Evolutionary conservation across 2,888 invertebrate genomes (phyloP).

Genomic region (Acanthosepion lycidas): DNA sequence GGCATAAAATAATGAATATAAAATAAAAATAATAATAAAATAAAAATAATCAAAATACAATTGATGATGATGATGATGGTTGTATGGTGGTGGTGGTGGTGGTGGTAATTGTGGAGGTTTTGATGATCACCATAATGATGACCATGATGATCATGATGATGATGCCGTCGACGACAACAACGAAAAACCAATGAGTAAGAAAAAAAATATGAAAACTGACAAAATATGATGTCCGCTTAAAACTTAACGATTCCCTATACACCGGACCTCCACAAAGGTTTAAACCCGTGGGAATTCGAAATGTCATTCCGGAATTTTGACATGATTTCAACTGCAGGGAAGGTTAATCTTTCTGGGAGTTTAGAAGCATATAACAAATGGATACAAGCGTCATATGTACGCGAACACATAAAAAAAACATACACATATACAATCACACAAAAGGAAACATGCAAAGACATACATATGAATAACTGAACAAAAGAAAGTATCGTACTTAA

Average conservation of each 20-base stretch:
- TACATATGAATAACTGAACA: no score
- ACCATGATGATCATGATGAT: background rate
- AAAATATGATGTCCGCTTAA: slow-evolving; percentile 33
- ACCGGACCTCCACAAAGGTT: background rate
- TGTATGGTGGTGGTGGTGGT: background rate
- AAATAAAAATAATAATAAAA: background rate
- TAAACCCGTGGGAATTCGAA: background rate
- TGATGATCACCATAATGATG: background rate
- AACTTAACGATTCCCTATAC: background rate
- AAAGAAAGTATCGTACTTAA: background rate
- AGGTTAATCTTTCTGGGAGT: background rate
- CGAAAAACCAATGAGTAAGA: background rate
- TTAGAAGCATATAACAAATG: background rate
- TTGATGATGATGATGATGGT: background rate
- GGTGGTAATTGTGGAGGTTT: background rate
- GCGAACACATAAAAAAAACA: background rate
- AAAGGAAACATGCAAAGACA: background rate
- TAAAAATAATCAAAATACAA: background rate
- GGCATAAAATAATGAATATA: no score
- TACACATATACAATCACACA: background rate
- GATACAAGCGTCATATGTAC: background rate
- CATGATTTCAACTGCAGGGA: slow-evolving; percentile 8
- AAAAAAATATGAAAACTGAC: background rate
- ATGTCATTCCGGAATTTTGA: slow-evolving; percentile 18
- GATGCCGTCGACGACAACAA: background rate